phyloP scores from a whole-genome alignment of 2,797 vertebrate species.

The Onychomys leucogaster region DNA sequence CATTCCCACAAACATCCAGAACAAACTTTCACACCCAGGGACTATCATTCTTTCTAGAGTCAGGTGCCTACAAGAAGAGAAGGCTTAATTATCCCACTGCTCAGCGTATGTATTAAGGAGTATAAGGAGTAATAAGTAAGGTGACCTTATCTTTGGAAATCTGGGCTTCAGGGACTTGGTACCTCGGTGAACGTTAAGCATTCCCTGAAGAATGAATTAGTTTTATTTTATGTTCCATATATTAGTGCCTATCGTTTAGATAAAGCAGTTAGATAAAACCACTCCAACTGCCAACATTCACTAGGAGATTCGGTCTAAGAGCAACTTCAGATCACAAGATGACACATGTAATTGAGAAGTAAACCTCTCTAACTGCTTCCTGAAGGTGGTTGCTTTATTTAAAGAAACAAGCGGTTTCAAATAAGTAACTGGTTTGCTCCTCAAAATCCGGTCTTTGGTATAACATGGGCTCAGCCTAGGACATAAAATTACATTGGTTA shows the following conservation, averaged over 20 bases:
- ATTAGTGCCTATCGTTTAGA: conserved; percentile 3
- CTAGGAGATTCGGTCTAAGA: conserved; percentile 4
- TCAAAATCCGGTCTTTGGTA: conserved; percentile 33
- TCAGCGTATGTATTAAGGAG: conserved; percentile 33
- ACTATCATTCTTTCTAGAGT: conserved; percentile 46
- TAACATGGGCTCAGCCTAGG: conserved; percentile 11
- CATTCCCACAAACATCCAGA: conserved; percentile 37
- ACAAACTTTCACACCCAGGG: not conserved
- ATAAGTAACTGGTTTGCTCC: conserved; percentile 39
- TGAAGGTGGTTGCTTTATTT: not conserved
- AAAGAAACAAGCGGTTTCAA: conserved; percentile 48
- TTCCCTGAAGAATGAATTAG: conserved; percentile 29
- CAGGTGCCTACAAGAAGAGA: not conserved
- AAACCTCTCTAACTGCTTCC: not conserved
- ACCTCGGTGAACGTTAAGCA: not conserved
- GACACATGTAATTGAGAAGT: conserved; percentile 19
- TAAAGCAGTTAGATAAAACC: conserved; percentile 27
- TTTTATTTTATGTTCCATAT: conserved; percentile 43
- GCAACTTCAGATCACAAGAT: not conserved
- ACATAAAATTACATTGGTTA: conserved; percentile 53
- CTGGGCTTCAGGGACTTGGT: not conserved
- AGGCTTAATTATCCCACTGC: conserved; percentile 27
- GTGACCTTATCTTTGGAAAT: not conserved
- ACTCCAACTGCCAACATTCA: conserved; percentile 3
- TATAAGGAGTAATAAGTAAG: too few species aligned